Conservation (phyloP, 2,888 invertebrate genomes). For the Chirona hameri region DNA sequence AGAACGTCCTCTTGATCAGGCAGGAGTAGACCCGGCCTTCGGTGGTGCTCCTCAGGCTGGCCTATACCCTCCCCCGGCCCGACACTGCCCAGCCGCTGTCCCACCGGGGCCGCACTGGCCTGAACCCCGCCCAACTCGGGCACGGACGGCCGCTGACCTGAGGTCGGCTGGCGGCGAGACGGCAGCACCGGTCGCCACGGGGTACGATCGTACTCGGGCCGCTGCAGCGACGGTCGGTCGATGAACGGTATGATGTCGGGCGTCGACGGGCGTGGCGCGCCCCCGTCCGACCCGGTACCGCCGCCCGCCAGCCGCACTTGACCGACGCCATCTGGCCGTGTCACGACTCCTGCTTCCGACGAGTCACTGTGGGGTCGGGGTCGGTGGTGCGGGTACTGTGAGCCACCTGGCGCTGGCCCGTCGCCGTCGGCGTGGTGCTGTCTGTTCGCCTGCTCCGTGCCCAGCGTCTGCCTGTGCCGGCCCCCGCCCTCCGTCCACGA, state of each 20-base stretch:
- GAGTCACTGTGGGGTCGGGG: neutral
- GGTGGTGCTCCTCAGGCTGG: too few relatives aligned
- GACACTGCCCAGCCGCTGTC: neutral
- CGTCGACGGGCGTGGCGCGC: neutral
- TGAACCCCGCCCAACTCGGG: neutral
- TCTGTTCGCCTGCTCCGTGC: neutral
- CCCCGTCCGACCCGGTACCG: neutral
- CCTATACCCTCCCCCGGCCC: too few relatives aligned
- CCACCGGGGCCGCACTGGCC: neutral
- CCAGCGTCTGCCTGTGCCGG: too few relatives aligned
- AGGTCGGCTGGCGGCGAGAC: too few relatives aligned
- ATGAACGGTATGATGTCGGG: neutral
- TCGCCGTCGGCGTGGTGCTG: too few relatives aligned
- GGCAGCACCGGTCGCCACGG: neutral
- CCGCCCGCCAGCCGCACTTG: neutral
- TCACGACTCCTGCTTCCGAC: too few relatives aligned
- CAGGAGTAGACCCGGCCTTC: too few relatives aligned
- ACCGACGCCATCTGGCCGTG: too few relatives aligned
- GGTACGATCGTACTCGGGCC: neutral
- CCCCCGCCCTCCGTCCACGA: too few relatives aligned
- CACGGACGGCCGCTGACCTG: neutral
- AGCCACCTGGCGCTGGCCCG: neutral
- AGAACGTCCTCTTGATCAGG: too few relatives aligned
- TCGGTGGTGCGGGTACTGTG: neutral
- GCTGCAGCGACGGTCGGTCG: neutral